Conservation (phyloP, 2,888 invertebrate species). For the Trissolcus japonicus region DNA sequence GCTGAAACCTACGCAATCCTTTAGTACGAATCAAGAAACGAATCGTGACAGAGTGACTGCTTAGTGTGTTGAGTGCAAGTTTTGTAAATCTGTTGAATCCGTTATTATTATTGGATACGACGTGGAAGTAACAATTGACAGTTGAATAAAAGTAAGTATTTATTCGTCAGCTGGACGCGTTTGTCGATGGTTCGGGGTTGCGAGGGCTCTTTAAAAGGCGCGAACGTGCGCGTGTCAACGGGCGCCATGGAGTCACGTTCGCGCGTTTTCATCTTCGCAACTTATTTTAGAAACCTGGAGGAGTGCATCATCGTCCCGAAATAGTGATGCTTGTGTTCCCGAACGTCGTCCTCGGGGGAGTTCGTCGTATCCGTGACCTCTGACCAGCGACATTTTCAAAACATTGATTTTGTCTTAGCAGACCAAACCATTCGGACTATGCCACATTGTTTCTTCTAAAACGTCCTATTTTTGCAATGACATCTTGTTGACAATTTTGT, state of each 20-base stretch:
- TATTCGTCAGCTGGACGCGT: neutral
- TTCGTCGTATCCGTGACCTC: conserved; percentile 8
- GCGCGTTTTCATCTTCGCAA: conserved; percentile 5
- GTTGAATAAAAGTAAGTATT: conserved; percentile 10
- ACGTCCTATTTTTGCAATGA: too few species aligned
- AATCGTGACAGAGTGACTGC: conserved; percentile 53
- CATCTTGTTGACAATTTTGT: too few species aligned
- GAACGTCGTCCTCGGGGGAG: conserved; percentile 4
- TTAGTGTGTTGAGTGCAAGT: conserved; percentile 4
- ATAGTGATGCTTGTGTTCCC: conserved; percentile 13
- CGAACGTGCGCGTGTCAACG: conserved; percentile 38
- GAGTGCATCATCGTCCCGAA: conserved; percentile 18
- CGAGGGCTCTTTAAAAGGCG: conserved; percentile 33
- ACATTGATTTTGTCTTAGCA: neutral
- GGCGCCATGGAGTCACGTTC: conserved; percentile 21
- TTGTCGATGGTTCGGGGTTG: neutral
- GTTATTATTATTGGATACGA: conserved; percentile 8
- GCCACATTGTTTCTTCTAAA: too few species aligned
- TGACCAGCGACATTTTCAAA: conserved; percentile 1
- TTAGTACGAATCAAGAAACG: conserved; percentile 69
- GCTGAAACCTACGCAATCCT: conserved; percentile 76
- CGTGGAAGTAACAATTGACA: neutral
- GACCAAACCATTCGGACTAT: too few species aligned
- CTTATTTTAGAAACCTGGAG: conserved; percentile 26
- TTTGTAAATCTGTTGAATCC: neutral